Conservation (phyloP, 2,113 vertebrate species). For the Percina caprodes region DNA sequence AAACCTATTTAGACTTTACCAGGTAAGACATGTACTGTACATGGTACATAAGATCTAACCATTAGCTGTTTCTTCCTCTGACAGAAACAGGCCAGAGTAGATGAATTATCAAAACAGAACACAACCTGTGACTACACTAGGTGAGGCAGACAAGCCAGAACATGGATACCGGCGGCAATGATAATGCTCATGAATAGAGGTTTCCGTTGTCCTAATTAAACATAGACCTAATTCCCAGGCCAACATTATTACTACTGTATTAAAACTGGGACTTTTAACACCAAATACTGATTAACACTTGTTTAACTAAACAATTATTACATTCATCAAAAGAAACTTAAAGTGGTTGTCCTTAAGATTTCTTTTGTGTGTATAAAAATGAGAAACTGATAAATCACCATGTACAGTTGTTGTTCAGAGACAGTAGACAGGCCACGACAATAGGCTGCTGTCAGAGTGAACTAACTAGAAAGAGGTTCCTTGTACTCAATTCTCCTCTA, state of each 20-base stretch:
- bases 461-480: constrained; percentile 67
- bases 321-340: too few species aligned
- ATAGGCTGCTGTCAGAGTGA: constrained; percentile 58
- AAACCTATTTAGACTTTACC: neutral
- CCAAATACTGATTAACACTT: neutral
- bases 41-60: neutral
- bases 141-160: constrained; percentile 33
- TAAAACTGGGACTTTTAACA: neutral
- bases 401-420: constrained; percentile 53
- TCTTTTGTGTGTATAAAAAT: too few species aligned
- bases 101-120: constrained; percentile 22
- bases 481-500: constrained; percentile 72
- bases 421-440: constrained; percentile 46
- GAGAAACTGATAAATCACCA: constrained; percentile 5
- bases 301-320: neutral
- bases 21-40: neutral
- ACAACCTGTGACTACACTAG: constrained; percentile 11
- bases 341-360: too few species aligned
- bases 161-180: constrained; percentile 15
- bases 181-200: neutral
- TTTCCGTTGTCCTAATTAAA: neutral
- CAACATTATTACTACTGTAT: neutral
- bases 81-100: neutral
- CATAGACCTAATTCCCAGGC: neutral
- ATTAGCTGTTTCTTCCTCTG: neutral